Percentiles rank a stretch among this genome's conserved stretches.
Evolutionary conservation across 2,888 invertebrate species (phyloP).

Genomic region (Osmoderma eremita): DNA sequence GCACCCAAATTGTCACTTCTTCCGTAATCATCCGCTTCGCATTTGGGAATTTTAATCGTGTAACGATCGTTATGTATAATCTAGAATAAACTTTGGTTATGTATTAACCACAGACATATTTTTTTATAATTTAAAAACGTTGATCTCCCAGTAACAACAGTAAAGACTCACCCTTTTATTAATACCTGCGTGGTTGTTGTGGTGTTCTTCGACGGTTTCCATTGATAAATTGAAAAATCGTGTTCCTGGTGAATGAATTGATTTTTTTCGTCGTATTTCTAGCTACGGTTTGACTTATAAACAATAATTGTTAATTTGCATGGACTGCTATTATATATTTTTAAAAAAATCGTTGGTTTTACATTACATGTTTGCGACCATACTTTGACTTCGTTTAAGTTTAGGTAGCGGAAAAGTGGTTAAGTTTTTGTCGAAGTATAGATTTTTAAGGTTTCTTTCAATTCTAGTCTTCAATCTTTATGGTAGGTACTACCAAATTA

Average conservation of each 20-base stretch:
- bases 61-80: too few relatives aligned
- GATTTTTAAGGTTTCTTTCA: too few relatives aligned
- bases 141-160: slow-evolving; percentile 33
- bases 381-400: neutral
- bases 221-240: slow-evolving; percentile 44
- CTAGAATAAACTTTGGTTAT: too few relatives aligned
- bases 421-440: too few relatives aligned
- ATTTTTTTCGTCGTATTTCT: slow-evolving; percentile 37
- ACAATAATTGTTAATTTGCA: slow-evolving; percentile 39
- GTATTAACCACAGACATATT: neutral
- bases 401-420: neutral
- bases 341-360: neutral
- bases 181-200: slow-evolving; percentile 42
- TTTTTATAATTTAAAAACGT: neutral
- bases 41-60: too few relatives aligned
- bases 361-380: neutral
- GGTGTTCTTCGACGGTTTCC: slow-evolving; percentile 45
- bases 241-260: slow-evolving; percentile 16
- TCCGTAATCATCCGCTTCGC: too few relatives aligned
- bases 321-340: slow-evolving; percentile 22
- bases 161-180: slow-evolving; percentile 32
- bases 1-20: neutral
- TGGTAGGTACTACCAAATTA: too few relatives aligned
- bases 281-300: slow-evolving; percentile 39
- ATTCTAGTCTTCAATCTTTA: too few relatives aligned